Base-by-base conservation (phyloP, 1,140 invertebrate species). In the Macrobrachium nipponense region DNA sequence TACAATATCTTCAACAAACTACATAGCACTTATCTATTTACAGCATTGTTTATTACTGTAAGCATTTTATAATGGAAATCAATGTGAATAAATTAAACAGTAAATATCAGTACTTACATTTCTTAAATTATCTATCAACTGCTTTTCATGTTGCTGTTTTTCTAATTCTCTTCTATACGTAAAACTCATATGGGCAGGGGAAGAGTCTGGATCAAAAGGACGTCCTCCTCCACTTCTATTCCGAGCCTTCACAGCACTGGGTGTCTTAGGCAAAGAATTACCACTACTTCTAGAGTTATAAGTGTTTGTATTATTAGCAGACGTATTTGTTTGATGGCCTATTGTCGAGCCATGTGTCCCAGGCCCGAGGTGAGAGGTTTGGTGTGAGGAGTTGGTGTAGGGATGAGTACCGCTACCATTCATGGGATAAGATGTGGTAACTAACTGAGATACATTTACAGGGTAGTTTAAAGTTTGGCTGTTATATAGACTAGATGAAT, bases 141-240 rank as follows among this genome's bases (percentile, higher is more conserved):
- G 96, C 20, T 94, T 95, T 91, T 98, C 97, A 91, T 98, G 97
- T 90, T 95, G 95, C 64, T 89, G 96, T 89, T 96, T 95, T 90
- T 98, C 96, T 85, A 97, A 96, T 90, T 97, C 96, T 86, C 97
- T 93, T 89, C 96, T 94, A 95, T 98, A 97, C 10, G 97, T 98
- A 91, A 97, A 98, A 88, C 95, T 96, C 88, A 96, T 93, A 90
- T 97, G 97, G 87, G 96, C 95, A 6, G 92, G 91, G 23, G 94
- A 91, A 80, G 94, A 91, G 87, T 95, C 94, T 86, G 94, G 94
- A 89, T 94, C 96, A 95, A 95, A 96, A 82, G 73, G 80, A 23
- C 81, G 62, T 20, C 86, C 86, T 58, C 86, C 86, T 36, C 86
- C 86, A 75, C 86, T 87, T 43, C 86, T 77, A 36, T 87, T 87